Conservation (phyloP, 2,797 vertebrate species). For the Propithecus perrieri region DNA sequence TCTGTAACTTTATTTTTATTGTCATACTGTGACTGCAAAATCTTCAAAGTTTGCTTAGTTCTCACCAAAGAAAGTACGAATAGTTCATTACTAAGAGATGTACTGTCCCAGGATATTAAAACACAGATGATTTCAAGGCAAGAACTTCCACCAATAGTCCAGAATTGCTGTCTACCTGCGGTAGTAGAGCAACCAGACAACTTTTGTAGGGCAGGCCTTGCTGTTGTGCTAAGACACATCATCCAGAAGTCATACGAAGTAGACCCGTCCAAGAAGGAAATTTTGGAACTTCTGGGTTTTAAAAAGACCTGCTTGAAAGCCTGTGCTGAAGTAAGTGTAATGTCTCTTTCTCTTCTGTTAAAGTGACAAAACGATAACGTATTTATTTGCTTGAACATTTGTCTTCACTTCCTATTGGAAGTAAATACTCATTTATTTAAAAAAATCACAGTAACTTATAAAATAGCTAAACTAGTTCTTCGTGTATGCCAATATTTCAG, state of each 20-base stretch:
- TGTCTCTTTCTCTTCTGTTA: not conserved
- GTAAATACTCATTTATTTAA: not conserved
- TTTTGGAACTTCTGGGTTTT: slow-evolving; percentile 94
- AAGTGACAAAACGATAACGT: not conserved
- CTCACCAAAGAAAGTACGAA: slow-evolving; percentile 65
- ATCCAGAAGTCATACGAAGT: slow-evolving; percentile 88
- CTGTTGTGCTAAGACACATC: slow-evolving; percentile 94
- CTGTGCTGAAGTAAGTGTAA: slow-evolving; percentile 94
- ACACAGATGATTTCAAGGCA: slow-evolving; percentile 82
- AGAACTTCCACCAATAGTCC: slow-evolving; percentile 89
- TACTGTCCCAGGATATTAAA: slow-evolving; percentile 76
- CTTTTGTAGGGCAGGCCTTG: slow-evolving; percentile 95
- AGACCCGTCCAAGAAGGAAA: slow-evolving; percentile 89
- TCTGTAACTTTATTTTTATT: slow-evolving; percentile 93
- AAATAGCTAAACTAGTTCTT: not conserved
- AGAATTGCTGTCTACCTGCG: slow-evolving; percentile 92
- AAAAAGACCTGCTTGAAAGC: slow-evolving; percentile 99
- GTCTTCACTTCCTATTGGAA: not conserved
- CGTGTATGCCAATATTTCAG: not conserved
- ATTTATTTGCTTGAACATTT: not conserved
- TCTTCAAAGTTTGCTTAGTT: slow-evolving; percentile 89
- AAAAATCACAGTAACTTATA: not conserved
- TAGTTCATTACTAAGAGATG: slow-evolving; percentile 63
- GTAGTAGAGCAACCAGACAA: slow-evolving; percentile 86
- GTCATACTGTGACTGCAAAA: slow-evolving; percentile 93